These are phyloP conservation scores for Xiphophorus hellerii DNA, from an alignment of 2,113 vertebrate species.

Conservation along the genomic window DNA sequence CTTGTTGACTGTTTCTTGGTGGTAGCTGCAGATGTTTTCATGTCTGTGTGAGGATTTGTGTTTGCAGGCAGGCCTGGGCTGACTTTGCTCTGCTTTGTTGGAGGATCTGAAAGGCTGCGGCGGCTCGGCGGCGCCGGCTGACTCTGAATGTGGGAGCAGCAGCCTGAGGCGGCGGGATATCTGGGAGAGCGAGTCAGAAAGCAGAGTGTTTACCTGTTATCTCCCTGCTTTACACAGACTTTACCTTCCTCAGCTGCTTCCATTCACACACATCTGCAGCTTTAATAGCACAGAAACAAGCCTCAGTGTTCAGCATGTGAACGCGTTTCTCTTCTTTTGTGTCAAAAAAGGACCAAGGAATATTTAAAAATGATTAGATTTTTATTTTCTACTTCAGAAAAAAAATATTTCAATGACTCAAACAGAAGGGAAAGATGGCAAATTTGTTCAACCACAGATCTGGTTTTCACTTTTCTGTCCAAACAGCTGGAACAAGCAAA, in stretches of 20 bases:
- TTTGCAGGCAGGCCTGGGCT: background rate
- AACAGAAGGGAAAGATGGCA: no score
- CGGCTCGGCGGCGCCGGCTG: background rate
- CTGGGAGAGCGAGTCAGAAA: background rate
- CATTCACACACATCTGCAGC: background rate
- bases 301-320: background rate
- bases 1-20: background rate
- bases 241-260: background rate
- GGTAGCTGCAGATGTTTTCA: background rate
- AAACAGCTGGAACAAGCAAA: no score
- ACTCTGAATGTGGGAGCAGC: background rate
- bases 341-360: no score
- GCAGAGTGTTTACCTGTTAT: background rate
- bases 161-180: slow-evolving; percentile 1
- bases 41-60: background rate
- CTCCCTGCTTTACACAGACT: background rate
- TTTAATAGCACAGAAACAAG: background rate
- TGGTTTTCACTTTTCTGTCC: no score
- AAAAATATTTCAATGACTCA: no score
- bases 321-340: no score
- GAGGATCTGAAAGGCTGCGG: slow-evolving; percentile 1
- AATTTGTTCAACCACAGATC: no score
- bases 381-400: no score
- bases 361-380: no score
- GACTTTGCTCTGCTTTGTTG: background rate